Percentiles rank a stretch among this genome's conserved stretches.
phyloP scores from a whole-genome alignment of 2,797 vertebrate genomes.

The Natrix natrix region DNA sequence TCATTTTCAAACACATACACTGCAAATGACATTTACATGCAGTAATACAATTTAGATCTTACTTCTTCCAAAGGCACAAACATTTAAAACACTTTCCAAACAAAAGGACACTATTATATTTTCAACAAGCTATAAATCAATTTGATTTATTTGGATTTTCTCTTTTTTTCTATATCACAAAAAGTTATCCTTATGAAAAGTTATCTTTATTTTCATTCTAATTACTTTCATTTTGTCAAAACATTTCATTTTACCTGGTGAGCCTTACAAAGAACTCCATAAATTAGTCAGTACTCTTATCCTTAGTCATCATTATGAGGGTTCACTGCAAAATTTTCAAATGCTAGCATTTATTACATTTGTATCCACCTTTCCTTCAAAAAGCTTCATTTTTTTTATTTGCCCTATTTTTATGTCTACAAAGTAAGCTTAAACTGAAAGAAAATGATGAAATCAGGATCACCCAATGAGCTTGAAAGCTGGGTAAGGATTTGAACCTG shows the following conservation, averaged over 20 bases:
- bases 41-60: background rate
- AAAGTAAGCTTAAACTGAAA: background rate
- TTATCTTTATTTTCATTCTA: background rate
- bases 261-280: background rate
- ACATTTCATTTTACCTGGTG: background rate
- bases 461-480: background rate
- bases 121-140: background rate
- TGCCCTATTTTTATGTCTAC: background rate
- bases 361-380: background rate
- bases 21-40: no score
- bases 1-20: background rate
- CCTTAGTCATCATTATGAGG: background rate
- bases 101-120: background rate
- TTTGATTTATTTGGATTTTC: background rate
- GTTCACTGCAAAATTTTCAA: background rate
- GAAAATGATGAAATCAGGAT: background rate
- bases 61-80: background rate
- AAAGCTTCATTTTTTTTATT: background rate
- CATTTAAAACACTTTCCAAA: background rate
- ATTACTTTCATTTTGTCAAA: background rate
- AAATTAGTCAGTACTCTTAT: no score
- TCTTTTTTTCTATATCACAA: background rate
- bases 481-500: background rate
- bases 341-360: background rate
- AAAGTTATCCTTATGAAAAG: background rate